phyloP scores from a whole-genome alignment of 37 sponge, comb jelly and placozoan genomes.

The Ephydatia muelleri region DNA sequence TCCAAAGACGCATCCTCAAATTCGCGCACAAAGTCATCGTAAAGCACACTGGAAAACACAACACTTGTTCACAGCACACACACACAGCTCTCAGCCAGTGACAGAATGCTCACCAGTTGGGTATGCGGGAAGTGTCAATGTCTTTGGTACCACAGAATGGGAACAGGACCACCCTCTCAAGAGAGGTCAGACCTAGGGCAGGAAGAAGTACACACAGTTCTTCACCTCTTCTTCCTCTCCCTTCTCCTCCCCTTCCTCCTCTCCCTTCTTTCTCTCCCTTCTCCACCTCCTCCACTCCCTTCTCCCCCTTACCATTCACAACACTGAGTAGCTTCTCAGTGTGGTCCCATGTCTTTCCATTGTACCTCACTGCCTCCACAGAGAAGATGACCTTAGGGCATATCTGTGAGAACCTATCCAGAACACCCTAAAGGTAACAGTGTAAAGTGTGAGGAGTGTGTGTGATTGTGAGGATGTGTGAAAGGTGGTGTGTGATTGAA shows the following conservation, averaged over 20 bases:
- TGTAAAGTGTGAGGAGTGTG: not conserved
- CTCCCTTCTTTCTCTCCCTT: too few species aligned
- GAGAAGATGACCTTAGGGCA: slow-evolving; percentile 97
- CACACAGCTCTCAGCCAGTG: not conserved
- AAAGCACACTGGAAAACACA: slow-evolving; percentile 65
- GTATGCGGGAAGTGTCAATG: slow-evolving; percentile 53
- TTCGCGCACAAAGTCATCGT: slow-evolving; percentile 68
- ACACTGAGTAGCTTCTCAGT: slow-evolving; percentile 84
- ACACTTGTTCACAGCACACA: not conserved
- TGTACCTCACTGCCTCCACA: slow-evolving; percentile 97
- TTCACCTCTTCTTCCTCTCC: not conserved
- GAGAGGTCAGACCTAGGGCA: slow-evolving; percentile 61
- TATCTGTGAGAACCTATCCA: slow-evolving; percentile 92
- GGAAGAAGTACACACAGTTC: too few species aligned
- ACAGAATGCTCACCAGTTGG: slow-evolving; percentile 48
- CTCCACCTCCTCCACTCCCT: too few species aligned
- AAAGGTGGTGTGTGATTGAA: too few species aligned
- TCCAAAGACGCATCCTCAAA: slow-evolving; percentile 36
- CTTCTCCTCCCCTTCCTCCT: too few species aligned
- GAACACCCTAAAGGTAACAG: slow-evolving; percentile 77
- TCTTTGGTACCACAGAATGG: slow-evolving; percentile 60
- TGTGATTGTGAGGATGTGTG: slow-evolving; percentile 9
- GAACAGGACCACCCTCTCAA: slow-evolving; percentile 82
- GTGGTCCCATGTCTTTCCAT: slow-evolving; percentile 78
- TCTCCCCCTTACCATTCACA: slow-evolving; percentile 67